phyloP scores from a whole-genome alignment of 2,888 invertebrate genomes.

The Phoronis australis region DNA sequence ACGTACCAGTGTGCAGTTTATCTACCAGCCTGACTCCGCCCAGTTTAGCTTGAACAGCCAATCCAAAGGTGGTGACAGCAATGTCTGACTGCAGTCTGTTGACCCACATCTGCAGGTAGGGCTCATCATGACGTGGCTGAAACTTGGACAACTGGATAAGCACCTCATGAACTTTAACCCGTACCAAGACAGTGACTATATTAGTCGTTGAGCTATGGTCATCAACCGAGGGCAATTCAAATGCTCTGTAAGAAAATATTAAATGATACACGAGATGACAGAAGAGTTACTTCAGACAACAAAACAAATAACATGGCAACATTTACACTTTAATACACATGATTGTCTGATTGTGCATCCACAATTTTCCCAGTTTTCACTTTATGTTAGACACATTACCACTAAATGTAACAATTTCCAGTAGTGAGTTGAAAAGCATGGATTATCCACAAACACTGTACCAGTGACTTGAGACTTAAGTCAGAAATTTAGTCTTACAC shows the following conservation, averaged over 20 bases:
- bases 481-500: too few relatives aligned
- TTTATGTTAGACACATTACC: too few relatives aligned
- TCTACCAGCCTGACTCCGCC: slow-evolving; percentile 66
- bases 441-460: too few relatives aligned
- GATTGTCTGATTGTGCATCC: too few relatives aligned
- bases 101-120: slow-evolving; percentile 69
- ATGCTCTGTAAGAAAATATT: slow-evolving; percentile 54
- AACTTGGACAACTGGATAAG: slow-evolving; percentile 63
- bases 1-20: slow-evolving; percentile 63
- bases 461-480: too few relatives aligned
- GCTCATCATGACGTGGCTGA: slow-evolving; percentile 64
- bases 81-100: slow-evolving; percentile 66
- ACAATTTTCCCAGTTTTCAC: too few relatives aligned
- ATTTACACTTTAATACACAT: too few relatives aligned
- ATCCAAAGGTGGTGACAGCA: slow-evolving; percentile 73
- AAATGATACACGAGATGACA: not conserved
- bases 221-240: slow-evolving; percentile 75
- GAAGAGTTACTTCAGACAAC: too few relatives aligned
- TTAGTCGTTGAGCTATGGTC: slow-evolving; percentile 77
- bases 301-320: too few relatives aligned
- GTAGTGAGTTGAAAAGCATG: too few relatives aligned
- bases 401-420: too few relatives aligned
- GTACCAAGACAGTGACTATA: slow-evolving; percentile 64
- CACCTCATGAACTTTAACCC: slow-evolving; percentile 67
- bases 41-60: slow-evolving; percentile 68